Evolutionary conservation across 2,888 invertebrate genomes (phyloP).

Genomic region (Nomada ruficornis): DNA sequence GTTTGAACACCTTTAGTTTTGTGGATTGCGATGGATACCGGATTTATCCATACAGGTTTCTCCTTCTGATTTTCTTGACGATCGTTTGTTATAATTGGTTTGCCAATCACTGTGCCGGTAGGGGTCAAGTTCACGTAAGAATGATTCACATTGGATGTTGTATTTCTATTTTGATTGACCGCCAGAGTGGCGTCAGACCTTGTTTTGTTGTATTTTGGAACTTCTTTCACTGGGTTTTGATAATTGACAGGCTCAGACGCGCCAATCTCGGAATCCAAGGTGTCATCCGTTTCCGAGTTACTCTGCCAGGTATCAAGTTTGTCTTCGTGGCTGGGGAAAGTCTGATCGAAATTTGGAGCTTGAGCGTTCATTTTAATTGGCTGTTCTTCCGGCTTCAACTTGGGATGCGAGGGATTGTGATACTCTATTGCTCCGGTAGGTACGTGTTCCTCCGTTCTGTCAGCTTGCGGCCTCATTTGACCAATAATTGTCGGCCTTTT

Average conservation of each 20-base stretch:
- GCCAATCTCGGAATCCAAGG: constrained; percentile 72
- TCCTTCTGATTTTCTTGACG: constrained; percentile 64
- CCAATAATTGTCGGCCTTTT: constrained; percentile 29
- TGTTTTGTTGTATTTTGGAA: constrained; percentile 6
- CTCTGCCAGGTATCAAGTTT: constrained; percentile 59
- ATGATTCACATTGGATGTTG: constrained; percentile 38
- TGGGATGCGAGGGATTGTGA: constrained; percentile 77
- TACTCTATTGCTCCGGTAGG: constrained; percentile 78
- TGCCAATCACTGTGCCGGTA: constrained; percentile 67
- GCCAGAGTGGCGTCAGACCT: neutral
- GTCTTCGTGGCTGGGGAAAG: constrained; percentile 1
- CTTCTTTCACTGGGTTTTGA: constrained; percentile 39
- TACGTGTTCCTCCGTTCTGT: constrained; percentile 68
- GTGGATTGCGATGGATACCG: constrained; percentile 51
- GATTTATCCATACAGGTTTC: constrained; percentile 44
- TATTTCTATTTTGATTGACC: constrained; percentile 6
- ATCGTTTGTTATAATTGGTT: constrained; percentile 64
- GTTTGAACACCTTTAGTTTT: constrained; percentile 42
- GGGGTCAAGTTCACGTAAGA: constrained; percentile 59
- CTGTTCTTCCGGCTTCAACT: constrained; percentile 64
- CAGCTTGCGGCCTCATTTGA: constrained; percentile 46
- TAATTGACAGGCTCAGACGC: constrained; percentile 75
- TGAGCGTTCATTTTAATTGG: constrained; percentile 55
- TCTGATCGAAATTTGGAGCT: constrained; percentile 15
- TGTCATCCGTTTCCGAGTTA: constrained; percentile 53